These are phyloP conservation scores for Ascaphus truei DNA, from an alignment of 2,113 vertebrate species.

Conservation along the genomic window DNA sequence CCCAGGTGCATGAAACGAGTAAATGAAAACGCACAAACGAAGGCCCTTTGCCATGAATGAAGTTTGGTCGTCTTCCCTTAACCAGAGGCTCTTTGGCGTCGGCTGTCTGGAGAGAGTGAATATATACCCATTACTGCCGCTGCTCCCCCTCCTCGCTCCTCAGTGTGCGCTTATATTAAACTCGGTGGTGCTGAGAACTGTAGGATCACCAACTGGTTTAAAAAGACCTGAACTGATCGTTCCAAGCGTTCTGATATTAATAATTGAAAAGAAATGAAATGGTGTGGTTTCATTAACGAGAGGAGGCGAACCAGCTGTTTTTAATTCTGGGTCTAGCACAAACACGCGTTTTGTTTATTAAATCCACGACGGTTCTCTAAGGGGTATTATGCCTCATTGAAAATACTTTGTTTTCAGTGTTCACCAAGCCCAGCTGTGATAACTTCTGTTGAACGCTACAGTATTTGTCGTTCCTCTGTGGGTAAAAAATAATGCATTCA, in stretches of 20 bases:
- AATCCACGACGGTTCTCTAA: constrained; percentile 34
- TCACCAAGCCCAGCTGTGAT: constrained; percentile 44
- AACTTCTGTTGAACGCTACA: constrained; percentile 37
- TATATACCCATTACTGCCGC: constrained; percentile 47
- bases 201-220: constrained; percentile 8
- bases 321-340: constrained; percentile 35
- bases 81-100: constrained; percentile 55
- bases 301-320: constrained; percentile 44
- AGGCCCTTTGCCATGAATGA: constrained; percentile 46
- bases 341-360: constrained; percentile 14
- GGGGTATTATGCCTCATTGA: constrained; percentile 33
- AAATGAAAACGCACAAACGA: constrained; percentile 52
- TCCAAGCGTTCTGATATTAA: constrained; percentile 24
- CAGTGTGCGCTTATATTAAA: neutral
- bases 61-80: constrained; percentile 59
- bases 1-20: constrained; percentile 60
- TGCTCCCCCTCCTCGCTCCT: constrained; percentile 1
- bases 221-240: constrained; percentile 21
- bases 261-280: constrained; percentile 40
- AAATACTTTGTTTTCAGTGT: constrained; percentile 19
- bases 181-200: constrained; percentile 1
- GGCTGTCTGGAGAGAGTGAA: constrained; percentile 57
- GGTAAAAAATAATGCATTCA: constrained; percentile 10
- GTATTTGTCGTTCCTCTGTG: constrained; percentile 34
- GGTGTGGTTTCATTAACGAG: constrained; percentile 37